Conservation (phyloP, 1,140 invertebrate genomes). For the Monomorium pharaonis region DNA sequence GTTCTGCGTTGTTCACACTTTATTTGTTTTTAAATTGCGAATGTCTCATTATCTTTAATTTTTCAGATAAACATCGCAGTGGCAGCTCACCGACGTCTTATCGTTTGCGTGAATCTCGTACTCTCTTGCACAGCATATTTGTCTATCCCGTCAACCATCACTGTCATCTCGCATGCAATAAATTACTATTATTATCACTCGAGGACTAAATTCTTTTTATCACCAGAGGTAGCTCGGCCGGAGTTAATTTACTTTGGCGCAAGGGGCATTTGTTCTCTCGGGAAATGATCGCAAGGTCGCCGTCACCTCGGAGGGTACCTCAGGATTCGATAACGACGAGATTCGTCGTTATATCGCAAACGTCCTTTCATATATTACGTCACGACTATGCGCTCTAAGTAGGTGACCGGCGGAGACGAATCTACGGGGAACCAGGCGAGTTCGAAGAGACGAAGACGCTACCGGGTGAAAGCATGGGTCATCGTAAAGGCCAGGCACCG, state of each 20-base stretch:
- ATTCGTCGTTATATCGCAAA: neutral
- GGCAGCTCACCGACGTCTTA: neutral
- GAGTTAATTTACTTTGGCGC: neutral
- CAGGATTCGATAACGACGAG: neutral
- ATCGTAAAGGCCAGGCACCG: conserved; percentile 74
- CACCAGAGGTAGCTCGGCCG: neutral
- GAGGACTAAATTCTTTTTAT: neutral
- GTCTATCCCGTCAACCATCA: neutral
- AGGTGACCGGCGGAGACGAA: conserved; percentile 19
- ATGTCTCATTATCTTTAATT: neutral
- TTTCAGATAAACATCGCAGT: neutral
- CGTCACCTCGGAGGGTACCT: neutral
- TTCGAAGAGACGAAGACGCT: conserved; percentile 66
- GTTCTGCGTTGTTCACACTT: neutral
- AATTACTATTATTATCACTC: neutral
- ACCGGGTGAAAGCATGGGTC: conserved; percentile 80
- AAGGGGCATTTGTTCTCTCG: neutral
- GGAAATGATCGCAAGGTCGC: neutral
- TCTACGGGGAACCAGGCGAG: neutral
- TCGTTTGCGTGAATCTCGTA: neutral
- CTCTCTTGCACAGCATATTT: neutral
- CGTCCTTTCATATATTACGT: conserved; percentile 8
- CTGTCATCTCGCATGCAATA: neutral
- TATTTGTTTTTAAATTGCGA: neutral
- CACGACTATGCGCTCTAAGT: conserved; percentile 18